Conservation (phyloP, 2,888 invertebrate species). For the Drosophila phalerata region DNA sequence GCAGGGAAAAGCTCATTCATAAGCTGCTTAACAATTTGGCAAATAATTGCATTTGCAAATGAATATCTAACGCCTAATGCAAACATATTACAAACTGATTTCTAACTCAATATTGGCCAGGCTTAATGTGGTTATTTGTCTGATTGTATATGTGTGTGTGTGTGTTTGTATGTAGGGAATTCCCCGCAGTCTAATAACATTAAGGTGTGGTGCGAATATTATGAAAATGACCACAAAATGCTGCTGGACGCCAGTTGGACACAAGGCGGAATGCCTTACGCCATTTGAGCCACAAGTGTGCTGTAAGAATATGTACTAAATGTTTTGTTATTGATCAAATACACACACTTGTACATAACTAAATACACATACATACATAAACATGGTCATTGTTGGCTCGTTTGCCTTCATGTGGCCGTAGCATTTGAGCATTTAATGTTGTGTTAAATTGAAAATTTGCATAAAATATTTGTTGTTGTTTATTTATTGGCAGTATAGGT, state of each 20-base stretch:
- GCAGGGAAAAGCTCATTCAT: conserved; percentile 2
- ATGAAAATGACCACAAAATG: conserved; percentile 73
- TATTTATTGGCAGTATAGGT: conserved; percentile 67
- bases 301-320: conserved; percentile 41
- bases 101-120: conserved; percentile 61
- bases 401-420: conserved; percentile 41
- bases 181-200: conserved; percentile 68
- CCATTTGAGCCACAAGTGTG: conserved; percentile 70
- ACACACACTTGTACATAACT: conserved; percentile 24
- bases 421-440: conserved; percentile 70
- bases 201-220: conserved; percentile 65
- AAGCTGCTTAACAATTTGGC: conserved; percentile 58
- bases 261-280: conserved; percentile 47
- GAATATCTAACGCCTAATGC: conserved; percentile 25
- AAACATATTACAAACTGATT: conserved; percentile 57
- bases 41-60: conserved; percentile 59
- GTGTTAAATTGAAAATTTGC: conserved; percentile 81
- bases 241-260: conserved; percentile 8
- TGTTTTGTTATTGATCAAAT: conserved; percentile 57
- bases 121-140: conserved; percentile 34
- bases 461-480: conserved; percentile 75
- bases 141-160: neutral
- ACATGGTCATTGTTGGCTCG: conserved; percentile 26
- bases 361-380: conserved; percentile 8
- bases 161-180: conserved; percentile 25